phyloP scores from a whole-genome alignment of 2,797 vertebrate genomes.

The Galaxias olidus region DNA sequence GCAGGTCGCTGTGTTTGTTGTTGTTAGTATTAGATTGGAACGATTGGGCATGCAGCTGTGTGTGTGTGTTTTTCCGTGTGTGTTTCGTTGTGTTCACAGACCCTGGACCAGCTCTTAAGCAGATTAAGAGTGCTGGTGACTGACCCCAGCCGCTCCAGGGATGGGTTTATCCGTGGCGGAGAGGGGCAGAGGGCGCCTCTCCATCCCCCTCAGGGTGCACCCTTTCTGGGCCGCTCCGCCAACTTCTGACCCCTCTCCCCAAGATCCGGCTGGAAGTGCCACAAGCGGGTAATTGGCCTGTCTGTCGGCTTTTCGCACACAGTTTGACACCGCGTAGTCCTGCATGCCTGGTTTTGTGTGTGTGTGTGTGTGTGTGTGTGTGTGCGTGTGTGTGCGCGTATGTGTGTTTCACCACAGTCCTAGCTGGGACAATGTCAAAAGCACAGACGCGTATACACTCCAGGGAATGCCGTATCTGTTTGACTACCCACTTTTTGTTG shows the following conservation, averaged over 20 bases:
- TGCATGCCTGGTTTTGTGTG: background rate
- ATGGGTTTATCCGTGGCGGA: slow-evolving; percentile 45
- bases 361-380: slow-evolving; percentile 6
- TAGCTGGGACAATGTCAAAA: too few relatives aligned
- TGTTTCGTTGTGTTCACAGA: slow-evolving; percentile 20
- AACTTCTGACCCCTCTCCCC: slow-evolving; percentile 49
- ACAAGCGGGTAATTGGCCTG: slow-evolving; percentile 67
- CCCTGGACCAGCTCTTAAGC: slow-evolving; percentile 39
- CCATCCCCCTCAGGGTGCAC: slow-evolving; percentile 33
- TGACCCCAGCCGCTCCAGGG: slow-evolving; percentile 50
- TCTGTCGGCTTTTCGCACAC: slow-evolving; percentile 49
- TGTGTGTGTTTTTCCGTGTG: background rate
- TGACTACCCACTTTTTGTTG: too few relatives aligned
- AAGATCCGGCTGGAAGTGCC: slow-evolving; percentile 52
- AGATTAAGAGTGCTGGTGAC: slow-evolving; percentile 52
- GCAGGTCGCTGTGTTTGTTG: background rate
- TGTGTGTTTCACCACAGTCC: too few relatives aligned
- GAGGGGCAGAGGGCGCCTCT: slow-evolving; percentile 49
- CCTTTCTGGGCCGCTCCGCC: slow-evolving; percentile 39
- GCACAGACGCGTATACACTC: too few relatives aligned
- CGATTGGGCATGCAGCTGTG: background rate
- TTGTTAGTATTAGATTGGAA: background rate
- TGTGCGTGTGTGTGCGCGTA: background rate
- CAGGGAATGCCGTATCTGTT: too few relatives aligned
- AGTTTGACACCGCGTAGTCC: slow-evolving; percentile 22